Conservation (phyloP, 2,113 vertebrate species). For the Petaurus breviceps region DNA sequence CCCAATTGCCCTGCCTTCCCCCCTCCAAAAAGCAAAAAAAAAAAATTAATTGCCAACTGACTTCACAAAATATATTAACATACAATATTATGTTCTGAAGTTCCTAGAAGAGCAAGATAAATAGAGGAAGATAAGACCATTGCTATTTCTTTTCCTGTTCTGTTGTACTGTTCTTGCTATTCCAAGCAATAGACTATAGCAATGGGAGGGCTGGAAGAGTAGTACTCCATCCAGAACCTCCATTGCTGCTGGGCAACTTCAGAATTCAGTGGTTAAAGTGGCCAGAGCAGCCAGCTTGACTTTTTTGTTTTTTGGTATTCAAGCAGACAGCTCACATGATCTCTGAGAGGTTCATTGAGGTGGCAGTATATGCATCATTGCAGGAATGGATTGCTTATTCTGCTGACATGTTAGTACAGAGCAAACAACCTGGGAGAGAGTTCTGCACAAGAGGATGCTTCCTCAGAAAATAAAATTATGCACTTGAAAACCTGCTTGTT, state of each 20-base stretch:
- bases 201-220: background rate
- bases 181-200: background rate
- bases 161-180: background rate
- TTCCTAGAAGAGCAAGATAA: background rate
- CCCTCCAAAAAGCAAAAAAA: too few species aligned
- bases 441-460: background rate
- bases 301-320: constrained; percentile 24
- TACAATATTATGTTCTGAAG: background rate
- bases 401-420: background rate
- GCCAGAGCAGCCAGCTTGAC: background rate
- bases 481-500: background rate
- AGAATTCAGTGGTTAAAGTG: constrained; percentile 20
- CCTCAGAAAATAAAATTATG: background rate
- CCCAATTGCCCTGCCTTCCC: too few species aligned
- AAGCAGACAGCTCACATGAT: background rate
- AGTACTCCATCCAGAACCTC: background rate
- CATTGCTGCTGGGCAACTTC: background rate
- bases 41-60: background rate
- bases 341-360: background rate
- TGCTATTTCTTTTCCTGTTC: constrained; percentile 14
- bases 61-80: constrained; percentile 34
- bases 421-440: background rate
- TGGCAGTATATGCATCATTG: background rate
- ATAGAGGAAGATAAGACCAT: constrained; percentile 14
- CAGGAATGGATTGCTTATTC: constrained; percentile 11